Evolutionary conservation across 2,113 vertebrate species (phyloP).

Genomic region (Phyllostomus hastatus): DNA sequence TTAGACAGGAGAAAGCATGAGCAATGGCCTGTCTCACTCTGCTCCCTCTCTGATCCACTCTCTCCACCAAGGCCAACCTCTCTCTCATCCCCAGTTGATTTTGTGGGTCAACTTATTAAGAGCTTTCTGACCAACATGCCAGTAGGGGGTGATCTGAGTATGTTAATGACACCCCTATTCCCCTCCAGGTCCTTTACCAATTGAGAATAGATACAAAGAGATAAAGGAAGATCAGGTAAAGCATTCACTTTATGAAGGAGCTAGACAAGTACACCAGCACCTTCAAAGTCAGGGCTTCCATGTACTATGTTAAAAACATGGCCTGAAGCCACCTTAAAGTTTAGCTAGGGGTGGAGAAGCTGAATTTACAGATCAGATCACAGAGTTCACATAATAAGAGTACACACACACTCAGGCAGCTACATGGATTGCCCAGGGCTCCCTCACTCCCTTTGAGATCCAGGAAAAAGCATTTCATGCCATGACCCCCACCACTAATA

Average conservation of each 20-base stretch:
- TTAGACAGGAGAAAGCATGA: not conserved
- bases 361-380: not conserved
- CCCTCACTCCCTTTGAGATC: not conserved
- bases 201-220: not conserved
- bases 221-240: not conserved
- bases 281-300: not conserved
- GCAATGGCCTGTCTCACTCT: not conserved
- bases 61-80: not conserved
- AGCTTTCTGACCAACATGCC: not conserved
- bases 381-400: not conserved
- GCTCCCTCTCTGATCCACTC: not conserved
- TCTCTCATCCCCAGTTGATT: too few relatives aligned
- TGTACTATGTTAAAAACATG: not conserved
- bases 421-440: not conserved
- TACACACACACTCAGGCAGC: too few relatives aligned
- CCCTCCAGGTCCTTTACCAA: not conserved
- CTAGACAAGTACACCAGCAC: not conserved
- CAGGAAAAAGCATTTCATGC: not conserved
- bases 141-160: not conserved
- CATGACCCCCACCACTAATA: not conserved
- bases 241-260: not conserved
- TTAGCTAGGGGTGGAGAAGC: not conserved
- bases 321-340: not conserved
- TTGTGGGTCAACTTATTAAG: not conserved
- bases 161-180: not conserved